These are phyloP conservation scores for Cyprinodon diabolis DNA, from an alignment of 2,797 vertebrate species.

Conservation along the genomic window DNA sequence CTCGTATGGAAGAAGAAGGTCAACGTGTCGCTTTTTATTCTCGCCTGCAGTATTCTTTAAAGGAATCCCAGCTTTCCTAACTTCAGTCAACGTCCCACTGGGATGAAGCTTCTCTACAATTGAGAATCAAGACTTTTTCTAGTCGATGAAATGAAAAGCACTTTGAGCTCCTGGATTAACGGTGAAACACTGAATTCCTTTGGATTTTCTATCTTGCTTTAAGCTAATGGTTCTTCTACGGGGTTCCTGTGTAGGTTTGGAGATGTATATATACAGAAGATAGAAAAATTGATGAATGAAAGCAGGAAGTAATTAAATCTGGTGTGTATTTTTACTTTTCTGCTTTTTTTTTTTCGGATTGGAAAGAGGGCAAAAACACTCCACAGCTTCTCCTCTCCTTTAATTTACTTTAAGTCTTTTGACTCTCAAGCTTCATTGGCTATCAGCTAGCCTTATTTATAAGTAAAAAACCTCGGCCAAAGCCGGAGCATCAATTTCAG, in stretches of 20 bases:
- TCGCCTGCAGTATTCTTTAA: constrained; percentile 44
- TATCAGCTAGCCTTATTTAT: constrained; percentile 30
- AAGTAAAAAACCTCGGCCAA: constrained; percentile 14
- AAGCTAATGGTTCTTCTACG: constrained; percentile 1
- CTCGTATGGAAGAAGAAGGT: constrained; percentile 18
- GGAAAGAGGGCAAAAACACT: constrained; percentile 27
- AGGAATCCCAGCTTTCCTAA: constrained; percentile 22
- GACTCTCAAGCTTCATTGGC: constrained; percentile 32
- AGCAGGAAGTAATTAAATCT: background rate
- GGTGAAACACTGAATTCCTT: constrained; percentile 38
- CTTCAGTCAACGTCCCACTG: constrained; percentile 29
- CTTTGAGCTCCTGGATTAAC: constrained; percentile 21
- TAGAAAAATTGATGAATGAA: background rate
- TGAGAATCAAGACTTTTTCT: constrained; percentile 38
- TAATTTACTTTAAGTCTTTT: constrained; percentile 30
- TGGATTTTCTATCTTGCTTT: constrained; percentile 36
- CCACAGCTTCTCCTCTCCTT: constrained; percentile 36
- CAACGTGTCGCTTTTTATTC: constrained; percentile 17
- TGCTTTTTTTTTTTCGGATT: constrained; percentile 25
- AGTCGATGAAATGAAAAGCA: constrained; percentile 3
- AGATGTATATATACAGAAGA: background rate
- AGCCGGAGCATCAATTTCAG: constrained; percentile 10
- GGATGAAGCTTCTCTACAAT: constrained; percentile 22
- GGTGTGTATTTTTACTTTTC: background rate
- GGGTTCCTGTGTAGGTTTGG: constrained; percentile 21